A percentile compares a stretch with the other conserved stretches of the same genome.
These are phyloP conservation scores for Falco peregrinus DNA, from an alignment of 2,797 vertebrate genomes.

Conservation along the genomic window DNA sequence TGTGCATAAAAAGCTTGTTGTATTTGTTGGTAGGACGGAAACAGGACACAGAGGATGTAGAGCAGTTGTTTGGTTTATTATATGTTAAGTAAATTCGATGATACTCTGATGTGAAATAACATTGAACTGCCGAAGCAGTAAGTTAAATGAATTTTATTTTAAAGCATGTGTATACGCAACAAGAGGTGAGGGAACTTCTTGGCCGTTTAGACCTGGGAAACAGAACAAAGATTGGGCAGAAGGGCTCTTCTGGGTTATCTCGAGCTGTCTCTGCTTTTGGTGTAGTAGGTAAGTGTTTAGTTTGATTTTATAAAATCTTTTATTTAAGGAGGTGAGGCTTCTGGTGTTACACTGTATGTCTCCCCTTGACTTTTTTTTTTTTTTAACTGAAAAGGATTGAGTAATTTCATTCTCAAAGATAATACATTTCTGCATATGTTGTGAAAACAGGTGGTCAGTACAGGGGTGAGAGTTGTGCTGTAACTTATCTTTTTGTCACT, in stretches of 20 bases:
- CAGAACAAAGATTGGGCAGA: constrained; percentile 93
- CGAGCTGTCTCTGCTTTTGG: constrained; percentile 90
- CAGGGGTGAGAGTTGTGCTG: background rate
- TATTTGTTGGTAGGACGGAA: background rate
- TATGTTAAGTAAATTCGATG: background rate
- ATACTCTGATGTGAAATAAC: background rate
- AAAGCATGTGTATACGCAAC: constrained; percentile 93
- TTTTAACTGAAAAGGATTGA: background rate
- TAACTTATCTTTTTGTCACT: background rate
- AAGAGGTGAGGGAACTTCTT: constrained; percentile 92
- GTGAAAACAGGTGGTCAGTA: background rate
- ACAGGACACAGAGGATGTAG: background rate
- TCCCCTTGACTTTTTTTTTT: background rate
- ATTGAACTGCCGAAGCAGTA: background rate
- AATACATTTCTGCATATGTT: background rate
- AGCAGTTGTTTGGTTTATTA: background rate
- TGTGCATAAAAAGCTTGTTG: background rate
- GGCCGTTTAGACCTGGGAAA: constrained; percentile 95
- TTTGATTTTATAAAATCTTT: background rate
- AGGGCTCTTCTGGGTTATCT: constrained; percentile 91
- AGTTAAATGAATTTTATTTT: background rate
- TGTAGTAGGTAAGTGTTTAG: constrained; percentile 84
- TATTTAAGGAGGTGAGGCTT: background rate
- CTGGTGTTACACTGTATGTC: background rate
- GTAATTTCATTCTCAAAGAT: background rate